A percentile compares a stretch with the other conserved stretches of the same genome.
Evolutionary conservation across 2,113 vertebrate genomes (phyloP).

Genomic region (Trichechus manatus): DNA sequence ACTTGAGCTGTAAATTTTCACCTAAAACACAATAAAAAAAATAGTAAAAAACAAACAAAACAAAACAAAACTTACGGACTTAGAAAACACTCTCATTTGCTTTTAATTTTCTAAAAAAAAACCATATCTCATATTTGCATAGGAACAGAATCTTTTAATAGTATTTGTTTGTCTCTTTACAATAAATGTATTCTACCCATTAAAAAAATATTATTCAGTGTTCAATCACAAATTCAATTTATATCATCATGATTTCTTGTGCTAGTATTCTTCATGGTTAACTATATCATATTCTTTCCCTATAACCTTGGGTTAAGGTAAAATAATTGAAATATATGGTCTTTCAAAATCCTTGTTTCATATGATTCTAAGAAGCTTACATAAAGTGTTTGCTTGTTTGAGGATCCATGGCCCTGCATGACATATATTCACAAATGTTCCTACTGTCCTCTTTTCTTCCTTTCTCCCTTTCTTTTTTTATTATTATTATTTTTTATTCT

Average conservation of each 20-base stretch:
- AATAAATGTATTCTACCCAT: neutral
- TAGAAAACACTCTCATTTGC: neutral
- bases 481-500: too few species aligned
- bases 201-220: neutral
- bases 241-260: neutral
- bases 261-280: neutral
- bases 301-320: neutral
- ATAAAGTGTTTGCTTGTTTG: neutral
- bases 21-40: too few species aligned
- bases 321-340: neutral
- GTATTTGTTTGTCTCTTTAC: neutral
- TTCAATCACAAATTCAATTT: neutral
- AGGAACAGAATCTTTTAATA: neutral
- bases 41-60: too few species aligned
- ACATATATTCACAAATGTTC: neutral
- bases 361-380: neutral
- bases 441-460: too few species aligned
- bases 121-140: neutral
- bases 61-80: neutral
- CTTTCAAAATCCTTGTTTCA: neutral
- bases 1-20: too few species aligned
- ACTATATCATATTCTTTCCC: neutral
- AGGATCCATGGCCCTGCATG: neutral
- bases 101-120: constrained; percentile 55
- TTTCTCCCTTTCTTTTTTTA: too few species aligned